Percentiles rank a stretch among this genome's conserved stretches.
Conservation (phyloP, 2,888 invertebrate species). For the Pocota personata region DNA sequence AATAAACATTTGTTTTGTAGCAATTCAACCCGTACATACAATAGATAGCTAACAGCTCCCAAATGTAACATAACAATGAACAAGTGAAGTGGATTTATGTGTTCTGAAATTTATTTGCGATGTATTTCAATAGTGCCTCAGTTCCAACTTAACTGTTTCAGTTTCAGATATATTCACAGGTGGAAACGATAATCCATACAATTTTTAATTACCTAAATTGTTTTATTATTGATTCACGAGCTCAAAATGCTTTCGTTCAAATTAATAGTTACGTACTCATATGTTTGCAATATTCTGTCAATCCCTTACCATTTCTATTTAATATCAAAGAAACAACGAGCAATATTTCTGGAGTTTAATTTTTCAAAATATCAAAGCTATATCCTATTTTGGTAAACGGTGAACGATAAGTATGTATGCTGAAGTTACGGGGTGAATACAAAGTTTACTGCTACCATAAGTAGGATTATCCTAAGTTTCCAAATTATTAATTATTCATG, state of each 20-base stretch:
- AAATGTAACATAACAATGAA: slow-evolving; percentile 19
- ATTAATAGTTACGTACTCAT: background rate
- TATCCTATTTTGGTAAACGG: too few species aligned
- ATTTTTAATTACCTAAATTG: background rate
- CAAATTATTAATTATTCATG: too few species aligned
- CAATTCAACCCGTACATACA: background rate
- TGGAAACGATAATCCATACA: background rate
- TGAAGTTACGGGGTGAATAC: too few species aligned
- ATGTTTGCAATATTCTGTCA: too few species aligned
- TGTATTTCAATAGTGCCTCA: background rate
- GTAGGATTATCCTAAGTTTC: too few species aligned
- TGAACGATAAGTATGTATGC: too few species aligned
- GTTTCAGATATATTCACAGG: background rate
- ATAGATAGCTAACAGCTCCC: slow-evolving; percentile 1
- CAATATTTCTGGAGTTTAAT: too few species aligned
- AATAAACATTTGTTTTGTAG: background rate
- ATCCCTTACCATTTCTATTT: too few species aligned
- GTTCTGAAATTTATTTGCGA: background rate
- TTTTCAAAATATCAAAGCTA: too few species aligned
- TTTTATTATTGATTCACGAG: background rate
- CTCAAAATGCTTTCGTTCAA: background rate
- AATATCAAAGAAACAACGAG: too few species aligned
- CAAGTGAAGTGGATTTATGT: slow-evolving; percentile 16
- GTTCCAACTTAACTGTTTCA: background rate
- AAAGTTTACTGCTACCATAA: too few species aligned